Percentiles rank a stretch among this genome's conserved stretches.
phyloP scores from a whole-genome alignment of 2,888 invertebrate genomes.

The Macrosoma leucophasiata region DNA sequence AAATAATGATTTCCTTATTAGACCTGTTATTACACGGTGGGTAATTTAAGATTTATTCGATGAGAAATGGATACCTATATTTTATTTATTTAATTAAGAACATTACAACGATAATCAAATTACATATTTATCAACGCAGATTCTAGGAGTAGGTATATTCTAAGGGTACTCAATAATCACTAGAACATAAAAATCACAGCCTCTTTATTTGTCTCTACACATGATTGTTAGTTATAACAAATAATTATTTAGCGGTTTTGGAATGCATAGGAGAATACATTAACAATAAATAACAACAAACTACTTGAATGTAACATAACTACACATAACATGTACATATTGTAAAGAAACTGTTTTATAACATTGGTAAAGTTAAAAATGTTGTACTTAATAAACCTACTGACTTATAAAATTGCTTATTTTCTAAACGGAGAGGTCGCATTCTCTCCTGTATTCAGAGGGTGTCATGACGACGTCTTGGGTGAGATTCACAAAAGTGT shows the following conservation, averaged over 20 bases:
- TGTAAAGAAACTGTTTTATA: not conserved
- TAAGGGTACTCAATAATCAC: no score
- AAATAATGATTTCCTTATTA: no score
- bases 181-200: conserved; percentile 40
- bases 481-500: conserved; percentile 57
- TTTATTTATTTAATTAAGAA: no score
- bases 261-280: not conserved
- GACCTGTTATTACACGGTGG: no score
- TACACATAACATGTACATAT: conserved; percentile 1
- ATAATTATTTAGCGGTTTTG: no score
- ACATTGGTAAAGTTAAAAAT: conserved; percentile 1
- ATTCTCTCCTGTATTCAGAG: conserved; percentile 35
- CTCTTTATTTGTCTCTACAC: conserved; percentile 34
- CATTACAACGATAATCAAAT: no score
- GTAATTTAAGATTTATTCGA: no score
- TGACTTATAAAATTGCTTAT: no score
- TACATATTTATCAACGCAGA: no score
- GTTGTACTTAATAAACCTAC: conserved; percentile 7
- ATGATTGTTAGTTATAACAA: no score
- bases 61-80: no score
- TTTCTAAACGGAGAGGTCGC: conserved; percentile 7
- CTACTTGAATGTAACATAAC: conserved; percentile 7
- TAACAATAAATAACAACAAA: not conserved
- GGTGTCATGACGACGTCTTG: conserved; percentile 38
- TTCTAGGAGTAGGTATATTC: no score